Evolutionary conservation across 2,797 vertebrate genomes (phyloP), one percentile per base, ranked within the genome.

Genomic region (Halcyon chelicuti): DNA sequence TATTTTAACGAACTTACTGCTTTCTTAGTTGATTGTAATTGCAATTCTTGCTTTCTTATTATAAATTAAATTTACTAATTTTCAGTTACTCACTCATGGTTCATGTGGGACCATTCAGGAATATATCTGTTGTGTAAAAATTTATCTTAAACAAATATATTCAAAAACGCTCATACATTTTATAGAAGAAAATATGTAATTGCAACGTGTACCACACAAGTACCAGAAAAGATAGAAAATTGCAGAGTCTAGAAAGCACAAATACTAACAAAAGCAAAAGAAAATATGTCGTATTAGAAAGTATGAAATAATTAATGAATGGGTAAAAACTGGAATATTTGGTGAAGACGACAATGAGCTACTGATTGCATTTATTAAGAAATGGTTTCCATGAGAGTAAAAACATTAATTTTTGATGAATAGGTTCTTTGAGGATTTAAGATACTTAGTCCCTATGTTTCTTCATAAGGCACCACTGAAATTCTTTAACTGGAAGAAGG

Each of bases 1-100:
- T 78, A 4, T 95, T 96, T 94, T 87, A 78, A 68, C 78, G 62
- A 95, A 93, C 23, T 72, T 86, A 81, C 4, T 89, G 62, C 28
- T 60, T 40, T 52, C 28, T 42, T 52, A 90, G 16, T 42, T 58
- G 54, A 93, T 15, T 92, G 85, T 55, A 94, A 29, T 67, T 92
- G 73, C 31, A 78, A 68, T 74, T 35, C 74, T 95, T 61, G 37
- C 23, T 94, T 55, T 92, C 47, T 42, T 92, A 29, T 70, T 87
- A 67, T 10, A 71, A 19, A 75, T 77, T 37, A 89, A 92, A 94
- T 28, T 54, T 25, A 62, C 19, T 67, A 2, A 58, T 58, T 73
- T 90, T 63, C 77, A 84, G 46, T 81, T 75, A 68, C 49, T 85
- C 80, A 66, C 70, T 88, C 47, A 42, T 18, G 5, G 26, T 39